These are phyloP conservation scores for Cinclus mexicanus DNA, from an alignment of 2,113 vertebrate genomes.

Conservation along the genomic window DNA sequence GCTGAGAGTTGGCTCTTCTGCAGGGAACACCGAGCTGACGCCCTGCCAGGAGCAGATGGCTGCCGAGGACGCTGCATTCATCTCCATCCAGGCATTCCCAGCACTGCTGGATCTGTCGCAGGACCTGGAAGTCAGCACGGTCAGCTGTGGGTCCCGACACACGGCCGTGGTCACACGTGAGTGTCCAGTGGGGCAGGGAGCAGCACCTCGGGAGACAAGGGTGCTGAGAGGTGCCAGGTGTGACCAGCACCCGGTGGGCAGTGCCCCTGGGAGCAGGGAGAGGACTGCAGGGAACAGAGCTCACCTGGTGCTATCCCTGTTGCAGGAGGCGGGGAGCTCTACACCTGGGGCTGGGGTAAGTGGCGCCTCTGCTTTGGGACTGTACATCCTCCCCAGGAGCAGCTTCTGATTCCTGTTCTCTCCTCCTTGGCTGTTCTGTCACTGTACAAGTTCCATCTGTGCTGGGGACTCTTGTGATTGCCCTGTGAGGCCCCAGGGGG, in stretches of 20 bases:
- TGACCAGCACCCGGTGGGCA: fast-evolving
- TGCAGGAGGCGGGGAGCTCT: constrained; percentile 86
- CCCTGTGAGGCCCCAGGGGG: background rate
- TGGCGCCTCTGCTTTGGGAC: background rate
- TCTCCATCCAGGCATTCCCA: constrained; percentile 91
- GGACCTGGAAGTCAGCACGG: constrained; percentile 69
- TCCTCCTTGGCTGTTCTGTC: background rate
- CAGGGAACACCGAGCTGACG: background rate
- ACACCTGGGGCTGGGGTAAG: constrained; percentile 99
- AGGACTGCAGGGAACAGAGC: background rate
- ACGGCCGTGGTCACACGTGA: constrained; percentile 87
- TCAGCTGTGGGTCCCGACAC: constrained; percentile 92
- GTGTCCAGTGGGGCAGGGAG: background rate
- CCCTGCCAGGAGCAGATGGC: fast-evolving
- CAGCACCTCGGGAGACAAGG: fast-evolving
- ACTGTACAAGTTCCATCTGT: fast-evolving
- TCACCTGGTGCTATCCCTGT: background rate
- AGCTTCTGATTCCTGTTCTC: background rate
- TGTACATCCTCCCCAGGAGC: fast-evolving
- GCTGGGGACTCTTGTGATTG: fast-evolving
- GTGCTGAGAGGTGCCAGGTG: fast-evolving
- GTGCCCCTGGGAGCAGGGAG: background rate
- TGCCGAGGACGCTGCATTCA: constrained; percentile 50
- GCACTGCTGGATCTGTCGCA: constrained; percentile 86
- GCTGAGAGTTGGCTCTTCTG: background rate